These are phyloP conservation scores for Eumacrocentrus americanus DNA, from an alignment of 2,888 invertebrate genomes.

Conservation along the genomic window DNA sequence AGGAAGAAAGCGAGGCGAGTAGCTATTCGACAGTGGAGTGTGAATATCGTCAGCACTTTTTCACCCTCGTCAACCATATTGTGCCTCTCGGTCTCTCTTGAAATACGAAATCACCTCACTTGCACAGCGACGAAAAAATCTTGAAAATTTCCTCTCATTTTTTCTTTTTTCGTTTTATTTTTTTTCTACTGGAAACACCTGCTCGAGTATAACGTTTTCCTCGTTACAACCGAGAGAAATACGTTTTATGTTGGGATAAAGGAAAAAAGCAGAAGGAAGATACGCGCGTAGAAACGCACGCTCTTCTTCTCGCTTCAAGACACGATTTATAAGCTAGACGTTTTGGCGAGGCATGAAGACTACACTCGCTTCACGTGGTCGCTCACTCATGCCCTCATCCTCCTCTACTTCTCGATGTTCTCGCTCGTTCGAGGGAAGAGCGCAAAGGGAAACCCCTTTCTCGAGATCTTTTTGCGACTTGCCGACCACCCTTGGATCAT, in stretches of 20 bases:
- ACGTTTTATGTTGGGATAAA: neutral
- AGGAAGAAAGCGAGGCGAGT: conserved; percentile 6
- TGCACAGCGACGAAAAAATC: neutral
- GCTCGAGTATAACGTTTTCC: conserved; percentile 9
- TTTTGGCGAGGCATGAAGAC: too few relatives aligned
- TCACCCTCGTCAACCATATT: conserved; percentile 57
- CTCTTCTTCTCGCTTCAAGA: too few relatives aligned
- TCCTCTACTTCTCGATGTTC: too few relatives aligned
- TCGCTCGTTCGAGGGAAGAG: too few relatives aligned
- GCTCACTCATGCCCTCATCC: too few relatives aligned
- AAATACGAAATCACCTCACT: conserved; percentile 21
- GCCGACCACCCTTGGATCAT: conserved; percentile 43
- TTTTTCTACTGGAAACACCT: conserved; percentile 2
- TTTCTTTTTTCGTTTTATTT: too few relatives aligned
- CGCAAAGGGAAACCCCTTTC: too few relatives aligned
- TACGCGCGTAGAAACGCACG: neutral
- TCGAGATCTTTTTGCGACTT: neutral
- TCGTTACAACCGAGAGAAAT: conserved; percentile 5
- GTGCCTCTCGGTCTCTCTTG: conserved; percentile 28
- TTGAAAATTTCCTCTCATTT: conserved; percentile 2
- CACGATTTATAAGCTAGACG: too few relatives aligned
- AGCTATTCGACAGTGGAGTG: conserved; percentile 37
- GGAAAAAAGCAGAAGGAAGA: neutral
- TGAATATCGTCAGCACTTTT: conserved; percentile 59
- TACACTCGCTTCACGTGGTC: too few relatives aligned